phyloP scores from a whole-genome alignment of 1,140 invertebrate genomes.

The Eueides isabella region DNA sequence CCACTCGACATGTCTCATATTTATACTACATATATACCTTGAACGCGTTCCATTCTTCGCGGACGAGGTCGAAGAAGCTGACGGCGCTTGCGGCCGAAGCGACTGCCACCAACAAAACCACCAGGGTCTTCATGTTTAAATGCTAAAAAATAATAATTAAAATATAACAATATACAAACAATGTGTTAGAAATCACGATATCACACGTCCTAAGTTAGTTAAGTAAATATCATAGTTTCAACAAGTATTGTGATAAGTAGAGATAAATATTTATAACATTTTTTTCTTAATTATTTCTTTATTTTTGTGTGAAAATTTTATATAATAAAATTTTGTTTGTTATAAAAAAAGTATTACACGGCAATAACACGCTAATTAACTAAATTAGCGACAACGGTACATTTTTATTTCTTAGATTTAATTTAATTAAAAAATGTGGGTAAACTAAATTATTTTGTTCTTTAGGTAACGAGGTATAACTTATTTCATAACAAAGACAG shows the following conservation, averaged over 20 bases:
- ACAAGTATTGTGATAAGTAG: background rate
- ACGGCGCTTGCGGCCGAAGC: conserved; percentile 74
- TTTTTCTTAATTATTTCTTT: background rate
- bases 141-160: background rate
- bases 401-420: background rate
- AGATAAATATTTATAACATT: too few species aligned
- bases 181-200: too few species aligned
- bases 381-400: too few species aligned
- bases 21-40: conserved; percentile 85
- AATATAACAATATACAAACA: too few species aligned
- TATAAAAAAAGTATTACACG: background rate
- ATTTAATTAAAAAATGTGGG: too few species aligned
- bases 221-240: background rate
- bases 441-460: too few species aligned
- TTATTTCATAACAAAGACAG: too few species aligned
- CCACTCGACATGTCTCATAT: too few species aligned
- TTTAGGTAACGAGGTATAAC: too few species aligned
- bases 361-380: background rate
- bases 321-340: too few species aligned
- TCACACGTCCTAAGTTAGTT: too few species aligned
- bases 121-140: conserved; percentile 55
- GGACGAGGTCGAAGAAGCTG: conserved; percentile 87
- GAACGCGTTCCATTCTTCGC: conserved; percentile 89
- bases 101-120: conserved; percentile 47
- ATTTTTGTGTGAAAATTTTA: too few species aligned